phyloP scores from a whole-genome alignment of 2,888 invertebrate genomes.

The Pollenia labialis region DNA sequence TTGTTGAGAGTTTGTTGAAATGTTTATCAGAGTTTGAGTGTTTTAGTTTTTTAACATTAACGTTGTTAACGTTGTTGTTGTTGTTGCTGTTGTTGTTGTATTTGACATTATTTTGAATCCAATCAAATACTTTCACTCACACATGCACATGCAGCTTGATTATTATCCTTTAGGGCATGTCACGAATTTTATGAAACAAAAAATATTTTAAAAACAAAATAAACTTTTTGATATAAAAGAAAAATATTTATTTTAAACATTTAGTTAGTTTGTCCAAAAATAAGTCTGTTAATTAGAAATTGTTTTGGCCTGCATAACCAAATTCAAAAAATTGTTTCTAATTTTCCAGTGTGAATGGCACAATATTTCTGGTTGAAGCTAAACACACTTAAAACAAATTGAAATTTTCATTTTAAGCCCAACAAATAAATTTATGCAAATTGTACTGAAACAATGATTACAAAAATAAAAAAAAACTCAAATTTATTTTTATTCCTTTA shows the following conservation, averaged over 20 bases:
- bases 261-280: not conserved
- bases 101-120: conserved; percentile 55
- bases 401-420: not conserved
- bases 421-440: conserved; percentile 46
- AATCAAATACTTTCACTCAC: conserved; percentile 8
- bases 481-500: conserved; percentile 18
- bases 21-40: not conserved
- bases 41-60: not conserved
- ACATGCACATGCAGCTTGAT: not conserved
- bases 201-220: not conserved
- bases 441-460: not conserved
- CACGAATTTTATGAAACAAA: not conserved
- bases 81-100: not conserved
- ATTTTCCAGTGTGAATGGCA: too few relatives aligned
- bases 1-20: not conserved
- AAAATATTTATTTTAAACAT: not conserved
- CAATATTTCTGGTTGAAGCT: not conserved
- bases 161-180: conserved; percentile 46
- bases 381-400: conserved; percentile 15
- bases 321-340: too few relatives aligned
- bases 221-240: not conserved
- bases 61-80: not conserved
- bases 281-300: not conserved
- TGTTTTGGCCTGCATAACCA: not conserved
- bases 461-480: not conserved